phyloP scores from a whole-genome alignment of 2,888 invertebrate species.

The Melieria crassipennis region DNA sequence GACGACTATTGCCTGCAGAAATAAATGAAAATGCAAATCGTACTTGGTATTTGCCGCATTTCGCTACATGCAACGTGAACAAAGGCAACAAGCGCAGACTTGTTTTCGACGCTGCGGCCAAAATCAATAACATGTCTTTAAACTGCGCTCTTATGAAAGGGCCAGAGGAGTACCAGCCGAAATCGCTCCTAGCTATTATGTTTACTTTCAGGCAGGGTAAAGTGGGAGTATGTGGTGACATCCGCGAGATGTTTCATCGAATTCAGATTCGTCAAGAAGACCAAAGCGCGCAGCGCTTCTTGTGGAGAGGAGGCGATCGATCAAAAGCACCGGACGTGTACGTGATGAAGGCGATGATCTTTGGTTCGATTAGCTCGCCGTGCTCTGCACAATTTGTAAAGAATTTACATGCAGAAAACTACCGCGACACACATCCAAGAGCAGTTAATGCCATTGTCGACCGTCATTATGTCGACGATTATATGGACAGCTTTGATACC shows the following conservation, averaged over 20 bases:
- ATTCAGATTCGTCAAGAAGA: background rate
- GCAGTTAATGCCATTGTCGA: conserved; percentile 6
- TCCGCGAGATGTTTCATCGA: conserved; percentile 12
- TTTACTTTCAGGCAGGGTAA: background rate
- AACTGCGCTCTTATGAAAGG: conserved; percentile 3
- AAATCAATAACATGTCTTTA: conserved; percentile 4
- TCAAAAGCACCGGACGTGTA: conserved; percentile 29
- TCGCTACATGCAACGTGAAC: conserved; percentile 43
- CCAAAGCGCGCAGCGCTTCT: conserved; percentile 36
- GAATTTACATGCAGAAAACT: conserved; percentile 31
- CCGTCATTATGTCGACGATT: conserved; percentile 16
- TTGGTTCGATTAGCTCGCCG: conserved; percentile 38
- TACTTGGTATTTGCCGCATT: conserved; percentile 42
- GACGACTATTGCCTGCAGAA: conserved; percentile 36
- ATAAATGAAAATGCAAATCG: background rate
- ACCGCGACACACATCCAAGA: background rate
- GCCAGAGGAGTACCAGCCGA: background rate
- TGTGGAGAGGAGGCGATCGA: conserved; percentile 35
- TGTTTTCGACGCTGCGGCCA: conserved; percentile 17
- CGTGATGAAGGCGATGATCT: conserved; percentile 39
- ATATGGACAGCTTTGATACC: conserved; percentile 16
- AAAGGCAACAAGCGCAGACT: conserved; percentile 16
- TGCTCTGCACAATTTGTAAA: conserved; percentile 37
- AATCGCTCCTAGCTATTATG: background rate
- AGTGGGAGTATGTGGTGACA: conserved; percentile 10